Percentiles rank a stretch among this genome's conserved stretches.
These are phyloP conservation scores for Hycleus cichorii DNA, from an alignment of 1,140 invertebrate genomes.

Conservation along the genomic window DNA sequence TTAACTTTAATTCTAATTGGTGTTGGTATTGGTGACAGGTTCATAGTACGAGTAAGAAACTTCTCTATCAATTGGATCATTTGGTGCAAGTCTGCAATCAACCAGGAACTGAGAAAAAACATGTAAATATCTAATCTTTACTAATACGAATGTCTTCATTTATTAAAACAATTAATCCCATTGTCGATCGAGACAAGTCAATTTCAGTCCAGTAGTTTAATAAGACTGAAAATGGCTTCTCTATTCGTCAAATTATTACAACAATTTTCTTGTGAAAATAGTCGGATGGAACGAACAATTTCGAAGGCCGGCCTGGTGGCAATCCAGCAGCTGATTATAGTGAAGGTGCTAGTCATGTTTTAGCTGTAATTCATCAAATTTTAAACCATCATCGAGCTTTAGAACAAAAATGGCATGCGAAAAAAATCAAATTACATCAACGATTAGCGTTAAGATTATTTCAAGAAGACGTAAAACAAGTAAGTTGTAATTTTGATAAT, in stretches of 20 bases:
- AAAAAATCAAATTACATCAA: slow-evolving; percentile 91
- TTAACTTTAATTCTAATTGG: slow-evolving; percentile 20
- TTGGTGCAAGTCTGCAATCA: slow-evolving; percentile 93
- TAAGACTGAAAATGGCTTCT: background rate
- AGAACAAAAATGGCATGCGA: slow-evolving; percentile 89
- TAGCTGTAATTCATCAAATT: slow-evolving; percentile 89
- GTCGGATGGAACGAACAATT: slow-evolving; percentile 35
- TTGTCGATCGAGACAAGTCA: background rate
- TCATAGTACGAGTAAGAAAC: slow-evolving; percentile 93
- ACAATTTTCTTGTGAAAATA: slow-evolving; percentile 3
- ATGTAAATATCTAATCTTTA: slow-evolving; percentile 49
- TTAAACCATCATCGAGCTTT: slow-evolving; percentile 86
- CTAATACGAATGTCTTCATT: background rate
- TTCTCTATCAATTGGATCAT: slow-evolving; percentile 91
- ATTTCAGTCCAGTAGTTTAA: background rate
- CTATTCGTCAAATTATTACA: background rate
- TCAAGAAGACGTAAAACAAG: slow-evolving; percentile 90
- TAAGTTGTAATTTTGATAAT: slow-evolving; percentile 24
- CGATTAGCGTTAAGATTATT: slow-evolving; percentile 86
- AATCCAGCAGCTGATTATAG: slow-evolving; percentile 95
- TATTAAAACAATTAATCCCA: background rate
- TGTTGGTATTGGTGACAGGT: slow-evolving; percentile 58
- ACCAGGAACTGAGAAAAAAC: slow-evolving; percentile 69
- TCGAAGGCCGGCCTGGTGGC: slow-evolving; percentile 42
- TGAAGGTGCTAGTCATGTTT: slow-evolving; percentile 81